Conservation (phyloP, 2,113 vertebrate genomes). For the Taxidea taxus region DNA sequence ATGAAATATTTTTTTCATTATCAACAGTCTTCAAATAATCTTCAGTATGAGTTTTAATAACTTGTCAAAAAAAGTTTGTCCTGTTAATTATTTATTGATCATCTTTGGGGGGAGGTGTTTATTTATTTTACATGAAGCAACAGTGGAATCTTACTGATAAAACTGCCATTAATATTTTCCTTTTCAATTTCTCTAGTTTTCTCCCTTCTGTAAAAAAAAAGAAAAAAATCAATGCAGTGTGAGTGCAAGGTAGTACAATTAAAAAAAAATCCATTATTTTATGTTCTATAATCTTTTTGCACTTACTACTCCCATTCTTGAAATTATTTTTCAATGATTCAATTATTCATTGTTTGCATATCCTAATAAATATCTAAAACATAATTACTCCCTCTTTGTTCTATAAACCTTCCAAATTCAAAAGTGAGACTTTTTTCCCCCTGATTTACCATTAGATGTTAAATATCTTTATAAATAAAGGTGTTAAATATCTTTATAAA, state of each 20-base stretch:
- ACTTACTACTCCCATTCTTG: not conserved
- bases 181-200: not conserved
- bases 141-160: not conserved
- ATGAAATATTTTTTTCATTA: not conserved
- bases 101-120: not conserved
- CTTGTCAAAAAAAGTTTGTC: not conserved
- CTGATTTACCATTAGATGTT: not conserved
- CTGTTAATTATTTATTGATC: constrained; percentile 16
- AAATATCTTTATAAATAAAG: constrained; percentile 15
- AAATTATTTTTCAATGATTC: constrained; percentile 1
- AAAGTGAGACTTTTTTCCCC: not conserved
- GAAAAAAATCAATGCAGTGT: not conserved
- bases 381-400: not conserved
- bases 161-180: constrained; percentile 37
- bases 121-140: constrained; percentile 38
- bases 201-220: not conserved
- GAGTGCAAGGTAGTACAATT: not conserved
- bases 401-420: not conserved
- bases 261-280: not conserved
- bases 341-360: constrained; percentile 7
- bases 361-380: constrained; percentile 35
- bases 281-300: not conserved
- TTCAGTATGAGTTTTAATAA: not conserved
- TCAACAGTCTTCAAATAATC: constrained; percentile 30
- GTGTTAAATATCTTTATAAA: not conserved